Evolutionary conservation across 2,113 vertebrate genomes (phyloP), one percentile per base, ranked within the genome.

Genomic region (Caretta caretta): DNA sequence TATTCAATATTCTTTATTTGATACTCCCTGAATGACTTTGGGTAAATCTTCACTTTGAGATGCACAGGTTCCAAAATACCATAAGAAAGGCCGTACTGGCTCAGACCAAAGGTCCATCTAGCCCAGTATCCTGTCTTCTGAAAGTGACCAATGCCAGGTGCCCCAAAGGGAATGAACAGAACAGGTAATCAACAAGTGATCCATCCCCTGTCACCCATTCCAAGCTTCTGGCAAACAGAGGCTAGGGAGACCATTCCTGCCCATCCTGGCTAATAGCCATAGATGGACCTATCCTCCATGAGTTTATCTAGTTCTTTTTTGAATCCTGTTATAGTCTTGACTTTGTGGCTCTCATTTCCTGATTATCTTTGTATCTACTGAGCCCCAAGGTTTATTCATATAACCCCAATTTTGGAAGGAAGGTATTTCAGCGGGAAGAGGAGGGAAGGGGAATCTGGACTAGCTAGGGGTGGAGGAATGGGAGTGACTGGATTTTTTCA

Each of bases 331-430:
- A 54, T 54, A 22, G 53, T 22, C 7, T 80, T 27, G 35, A 2
- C 13, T 57, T 80, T 50, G 22, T 83, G 1, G 3, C 6, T 38
- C 10, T 62, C 8, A 2, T 27, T 86, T 31, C 57, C 56, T 79
- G 65, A 13, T 0, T 0, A 69, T 20, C 51, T 53, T 19, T 51
- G 2, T 78, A 1, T 56, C 31, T 3, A 6, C 29, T 54, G 5
- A 5, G 1, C 27, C 29, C 8, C 48, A 3, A 48, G 20, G 10
- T 50, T 38, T 31, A n/a, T 50, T 42, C 17, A 1, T 0, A 1
- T 5, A 27, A 54, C 3, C n/a, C 25, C 72, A 50, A 53, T 81
- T 16, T 4, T 1, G 10, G 35, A 50, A 72, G 72, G 57, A 56
- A 3, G 8, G 13, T 24, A 13, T 46, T 48, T 84, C 31, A 49